Percentiles rank a stretch among this genome's conserved stretches.
phyloP scores from a whole-genome alignment of 2,113 vertebrate species.

The Alectura lathami region DNA sequence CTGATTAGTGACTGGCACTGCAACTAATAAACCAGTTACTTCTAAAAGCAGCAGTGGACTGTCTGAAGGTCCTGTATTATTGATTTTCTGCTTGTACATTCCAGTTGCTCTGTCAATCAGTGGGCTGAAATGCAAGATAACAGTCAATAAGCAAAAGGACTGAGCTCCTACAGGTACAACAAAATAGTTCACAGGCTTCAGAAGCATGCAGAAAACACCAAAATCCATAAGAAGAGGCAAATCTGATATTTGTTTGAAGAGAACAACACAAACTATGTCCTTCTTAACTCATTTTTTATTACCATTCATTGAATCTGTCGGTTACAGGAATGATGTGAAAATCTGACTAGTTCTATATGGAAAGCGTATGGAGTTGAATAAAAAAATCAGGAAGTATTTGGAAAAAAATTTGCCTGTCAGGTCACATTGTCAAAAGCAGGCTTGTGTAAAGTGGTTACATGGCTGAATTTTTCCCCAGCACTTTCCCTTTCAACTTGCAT shows the following conservation, averaged over 20 bases:
- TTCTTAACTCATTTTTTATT: background rate
- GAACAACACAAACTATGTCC: background rate
- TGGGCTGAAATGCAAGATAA: slow-evolving; percentile 87
- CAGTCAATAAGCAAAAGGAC: slow-evolving; percentile 82
- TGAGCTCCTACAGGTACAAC: slow-evolving; percentile 73
- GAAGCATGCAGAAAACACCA: slow-evolving; percentile 8
- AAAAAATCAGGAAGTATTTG: background rate
- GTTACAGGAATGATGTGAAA: background rate
- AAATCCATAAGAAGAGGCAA: slow-evolving; percentile 11
- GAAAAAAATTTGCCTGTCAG: background rate
- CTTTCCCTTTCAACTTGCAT: background rate
- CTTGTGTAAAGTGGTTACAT: background rate
- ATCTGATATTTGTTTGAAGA: slow-evolving; percentile 13
- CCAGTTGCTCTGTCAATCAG: slow-evolving; percentile 89
- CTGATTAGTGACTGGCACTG: slow-evolving; percentile 84
- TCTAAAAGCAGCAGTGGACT: slow-evolving; percentile 79
- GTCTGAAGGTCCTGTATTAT: slow-evolving; percentile 85
- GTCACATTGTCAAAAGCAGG: background rate
- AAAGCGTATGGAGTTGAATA: background rate
- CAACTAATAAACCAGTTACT: slow-evolving; percentile 85
- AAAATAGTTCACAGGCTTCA: slow-evolving; percentile 53
- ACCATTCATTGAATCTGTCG: background rate
- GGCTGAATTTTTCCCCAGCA: background rate
- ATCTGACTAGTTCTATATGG: background rate
- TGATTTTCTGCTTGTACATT: slow-evolving; percentile 87